phyloP scores from a whole-genome alignment of 2,888 invertebrate species.

The Drosophila ochracea region DNA sequence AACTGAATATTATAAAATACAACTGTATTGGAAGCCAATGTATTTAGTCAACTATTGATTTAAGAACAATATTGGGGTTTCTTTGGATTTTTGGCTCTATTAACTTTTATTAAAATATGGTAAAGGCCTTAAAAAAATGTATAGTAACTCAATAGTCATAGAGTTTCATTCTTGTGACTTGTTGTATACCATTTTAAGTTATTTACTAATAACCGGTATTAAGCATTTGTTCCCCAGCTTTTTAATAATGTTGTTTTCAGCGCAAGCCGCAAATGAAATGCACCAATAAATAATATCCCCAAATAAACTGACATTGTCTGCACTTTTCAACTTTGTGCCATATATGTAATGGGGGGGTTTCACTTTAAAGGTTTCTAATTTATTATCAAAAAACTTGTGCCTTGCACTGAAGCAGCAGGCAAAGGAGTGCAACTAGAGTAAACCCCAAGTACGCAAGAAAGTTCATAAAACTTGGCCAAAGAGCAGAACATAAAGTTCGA shows the following conservation, averaged over 20 bases:
- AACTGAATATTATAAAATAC: neutral
- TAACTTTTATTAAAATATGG: neutral
- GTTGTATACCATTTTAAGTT: neutral
- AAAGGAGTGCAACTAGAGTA: slow-evolving; percentile 20
- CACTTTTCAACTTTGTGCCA: slow-evolving; percentile 29
- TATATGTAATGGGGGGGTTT: slow-evolving; percentile 4
- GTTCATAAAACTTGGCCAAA: slow-evolving; percentile 52
- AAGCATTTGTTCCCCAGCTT: neutral
- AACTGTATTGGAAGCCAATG: neutral
- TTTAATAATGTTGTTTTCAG: neutral
- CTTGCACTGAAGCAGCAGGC: neutral
- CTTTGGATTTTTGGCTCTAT: neutral
- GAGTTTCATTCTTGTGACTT: neutral
- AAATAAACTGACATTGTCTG: slow-evolving; percentile 23
- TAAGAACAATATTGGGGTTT: neutral
- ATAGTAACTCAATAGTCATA: neutral
- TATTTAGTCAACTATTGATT: neutral
- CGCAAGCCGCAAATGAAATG: slow-evolving; percentile 5
- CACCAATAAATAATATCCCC: slow-evolving; percentile 33
- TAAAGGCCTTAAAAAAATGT: neutral
- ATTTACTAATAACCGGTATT: neutral
- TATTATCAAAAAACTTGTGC: slow-evolving; percentile 46
- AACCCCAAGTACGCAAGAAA: slow-evolving; percentile 38
- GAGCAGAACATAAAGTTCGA: slow-evolving; percentile 67
- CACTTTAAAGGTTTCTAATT: slow-evolving; percentile 52